Evolutionary conservation across 2,888 invertebrate species (phyloP).

Genomic region (Synergus laeviventris): DNA sequence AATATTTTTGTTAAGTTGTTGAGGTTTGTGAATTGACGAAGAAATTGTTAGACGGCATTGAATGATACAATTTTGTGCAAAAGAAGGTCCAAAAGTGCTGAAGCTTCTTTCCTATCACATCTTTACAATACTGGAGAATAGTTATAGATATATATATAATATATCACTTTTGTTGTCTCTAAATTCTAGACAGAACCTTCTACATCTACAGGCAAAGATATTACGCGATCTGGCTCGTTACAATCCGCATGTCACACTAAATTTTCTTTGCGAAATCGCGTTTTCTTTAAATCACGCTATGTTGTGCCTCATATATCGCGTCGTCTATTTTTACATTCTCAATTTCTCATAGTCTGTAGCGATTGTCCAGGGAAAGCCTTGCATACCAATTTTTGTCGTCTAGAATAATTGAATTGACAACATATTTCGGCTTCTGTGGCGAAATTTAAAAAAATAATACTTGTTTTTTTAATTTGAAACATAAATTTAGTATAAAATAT

Average conservation of each 20-base stretch:
- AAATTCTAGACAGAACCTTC: too few relatives aligned
- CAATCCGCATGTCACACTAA: conserved; percentile 13
- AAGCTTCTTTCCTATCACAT: too few relatives aligned
- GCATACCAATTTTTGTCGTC: neutral
- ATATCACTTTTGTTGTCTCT: too few relatives aligned
- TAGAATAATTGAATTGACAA: neutral
- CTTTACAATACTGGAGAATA: too few relatives aligned
- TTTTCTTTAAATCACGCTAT: conserved; percentile 6
- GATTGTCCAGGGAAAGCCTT: neutral
- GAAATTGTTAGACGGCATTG: too few relatives aligned
- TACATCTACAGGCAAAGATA: neutral
- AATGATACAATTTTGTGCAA: too few relatives aligned
- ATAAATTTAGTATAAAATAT: neutral
- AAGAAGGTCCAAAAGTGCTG: too few relatives aligned
- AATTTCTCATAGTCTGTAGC: neutral
- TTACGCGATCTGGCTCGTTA: neutral
- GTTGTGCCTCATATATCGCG: neutral
- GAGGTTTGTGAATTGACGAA: too few relatives aligned
- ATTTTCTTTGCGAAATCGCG: conserved; percentile 19
- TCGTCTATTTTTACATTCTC: neutral
- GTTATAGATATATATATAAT: too few relatives aligned
- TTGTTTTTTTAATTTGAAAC: too few relatives aligned
- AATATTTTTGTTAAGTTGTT: too few relatives aligned
- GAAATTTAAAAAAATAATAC: too few relatives aligned
- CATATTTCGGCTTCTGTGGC: neutral